phyloP scores from a whole-genome alignment of 2,113 vertebrate species.

The Gymnobelideus leadbeateri region DNA sequence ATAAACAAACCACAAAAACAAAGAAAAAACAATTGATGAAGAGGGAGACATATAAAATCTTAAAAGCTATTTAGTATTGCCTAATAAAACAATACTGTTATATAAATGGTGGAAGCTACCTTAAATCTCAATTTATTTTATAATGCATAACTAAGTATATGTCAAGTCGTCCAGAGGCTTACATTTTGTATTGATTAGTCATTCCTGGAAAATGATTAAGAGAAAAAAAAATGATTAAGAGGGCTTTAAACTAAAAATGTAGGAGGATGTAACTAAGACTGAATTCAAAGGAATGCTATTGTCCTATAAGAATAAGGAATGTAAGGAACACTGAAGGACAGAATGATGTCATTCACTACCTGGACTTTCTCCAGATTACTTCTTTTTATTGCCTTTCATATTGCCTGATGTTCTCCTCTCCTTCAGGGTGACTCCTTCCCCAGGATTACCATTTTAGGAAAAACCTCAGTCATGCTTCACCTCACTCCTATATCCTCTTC shows the following conservation, averaged over 20 bases:
- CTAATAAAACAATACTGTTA: not conserved
- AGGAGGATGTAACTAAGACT: not conserved
- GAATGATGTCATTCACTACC: not conserved
- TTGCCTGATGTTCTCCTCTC: not conserved
- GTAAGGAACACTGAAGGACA: not conserved
- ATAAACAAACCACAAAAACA: too few relatives aligned
- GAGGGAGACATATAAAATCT: not conserved
- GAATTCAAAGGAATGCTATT: not conserved
- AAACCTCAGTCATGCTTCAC: not conserved
- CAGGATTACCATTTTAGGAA: not conserved
- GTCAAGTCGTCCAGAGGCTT: not conserved
- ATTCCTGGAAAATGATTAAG: not conserved
- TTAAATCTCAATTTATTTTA: not conserved
- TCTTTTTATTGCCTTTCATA: not conserved
- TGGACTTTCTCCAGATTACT: not conserved
- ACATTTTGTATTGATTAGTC: not conserved
- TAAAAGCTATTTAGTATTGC: not conserved
- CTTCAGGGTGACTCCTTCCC: not conserved
- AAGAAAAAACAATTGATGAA: not conserved
- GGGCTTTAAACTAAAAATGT: not conserved
- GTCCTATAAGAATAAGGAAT: not conserved
- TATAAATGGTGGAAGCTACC: not conserved
- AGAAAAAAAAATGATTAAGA: not conserved
- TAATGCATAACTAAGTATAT: not conserved
- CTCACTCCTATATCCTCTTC: not conserved